Conservation (phyloP, 92 coral and sea anemone species). For the Galaxea fascicularis region DNA sequence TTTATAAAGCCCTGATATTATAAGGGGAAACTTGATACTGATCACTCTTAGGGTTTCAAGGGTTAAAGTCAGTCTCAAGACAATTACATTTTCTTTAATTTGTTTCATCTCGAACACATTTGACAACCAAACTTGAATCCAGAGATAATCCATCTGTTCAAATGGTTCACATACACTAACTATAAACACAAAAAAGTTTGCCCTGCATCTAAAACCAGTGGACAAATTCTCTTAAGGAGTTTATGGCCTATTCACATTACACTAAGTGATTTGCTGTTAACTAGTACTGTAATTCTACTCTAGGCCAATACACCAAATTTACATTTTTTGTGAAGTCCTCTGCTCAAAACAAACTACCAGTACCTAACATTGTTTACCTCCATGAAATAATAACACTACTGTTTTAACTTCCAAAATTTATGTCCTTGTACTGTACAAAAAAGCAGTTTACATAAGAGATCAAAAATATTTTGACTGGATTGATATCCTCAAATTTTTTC, state of each 20-base stretch:
- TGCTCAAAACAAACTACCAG: neutral
- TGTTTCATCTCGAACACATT: neutral
- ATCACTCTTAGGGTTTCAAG: no score
- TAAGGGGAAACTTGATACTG: no score
- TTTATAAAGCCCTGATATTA: no score
- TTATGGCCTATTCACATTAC: neutral
- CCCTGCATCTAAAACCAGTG: neutral
- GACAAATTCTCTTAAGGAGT: neutral
- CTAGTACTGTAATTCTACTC: neutral
- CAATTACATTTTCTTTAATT: no score
- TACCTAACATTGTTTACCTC: neutral
- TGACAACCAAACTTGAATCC: neutral
- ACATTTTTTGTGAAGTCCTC: no score
- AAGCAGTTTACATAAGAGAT: neutral
- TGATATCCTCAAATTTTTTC: neutral
- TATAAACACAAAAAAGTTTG: neutral
- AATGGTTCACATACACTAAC: neutral
- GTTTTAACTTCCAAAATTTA: conserved; percentile 10
- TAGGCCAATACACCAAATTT: no score
- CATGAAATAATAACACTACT: conserved; percentile 1
- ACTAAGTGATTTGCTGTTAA: neutral
- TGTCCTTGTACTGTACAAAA: conserved; percentile 18
- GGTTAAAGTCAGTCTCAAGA: no score
- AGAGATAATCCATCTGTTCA: neutral
- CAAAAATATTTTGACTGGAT: conserved; percentile 25